Base-by-base conservation (phyloP, 2,888 invertebrate genomes). In the Phaedon cochleariae region DNA sequence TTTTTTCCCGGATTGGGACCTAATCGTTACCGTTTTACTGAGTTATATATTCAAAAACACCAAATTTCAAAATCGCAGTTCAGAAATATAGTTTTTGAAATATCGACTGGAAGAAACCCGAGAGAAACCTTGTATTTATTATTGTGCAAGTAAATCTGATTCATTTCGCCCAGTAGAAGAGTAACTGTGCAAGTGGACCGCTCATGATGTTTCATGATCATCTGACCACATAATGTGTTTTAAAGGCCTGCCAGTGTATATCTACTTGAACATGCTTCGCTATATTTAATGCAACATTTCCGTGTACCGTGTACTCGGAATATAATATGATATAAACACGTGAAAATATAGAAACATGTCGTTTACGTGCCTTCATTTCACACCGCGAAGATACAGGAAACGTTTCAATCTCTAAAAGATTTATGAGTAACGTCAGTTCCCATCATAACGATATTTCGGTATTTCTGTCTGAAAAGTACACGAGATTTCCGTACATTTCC, bases 251-350 rank as follows among this genome's bases (percentile, higher is more conserved):
- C 41, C 34, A 2, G 12, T n/a, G 15, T 41, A 15, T 54, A 41
- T 55, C 62, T 64, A 29, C 52, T 55, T 62, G 59, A 67, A 67
- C 64, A 62, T 58, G 48, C 46, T 48, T 48, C 41, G 68, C 65
- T 65, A 60, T 54, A 68, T 68, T 68, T 68, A 68, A 68, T 68
- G 62, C 49, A 59, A 21, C 48, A 57, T 68, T 72, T 72, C 72
- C 72, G 72, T 72, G 69, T 72, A 69, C 72, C 72, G 72, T 72
- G 69, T 72, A 69, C 67, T 66, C 46, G 61, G 69, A 72, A 70
- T 72, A 70, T 67, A 67, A 71, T 65, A 66, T 58, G 64, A 59
- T 65, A 68, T 67, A 66, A 70, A 73, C 69, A 70, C 69, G 62
- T 67, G 62, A 71, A 71, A 70, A 73, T 68, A 65, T 69, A 65